A percentile compares a stretch with the other conserved stretches of the same genome.
phyloP scores from a whole-genome alignment of 2,797 vertebrate species.

The Remorina albescens region DNA sequence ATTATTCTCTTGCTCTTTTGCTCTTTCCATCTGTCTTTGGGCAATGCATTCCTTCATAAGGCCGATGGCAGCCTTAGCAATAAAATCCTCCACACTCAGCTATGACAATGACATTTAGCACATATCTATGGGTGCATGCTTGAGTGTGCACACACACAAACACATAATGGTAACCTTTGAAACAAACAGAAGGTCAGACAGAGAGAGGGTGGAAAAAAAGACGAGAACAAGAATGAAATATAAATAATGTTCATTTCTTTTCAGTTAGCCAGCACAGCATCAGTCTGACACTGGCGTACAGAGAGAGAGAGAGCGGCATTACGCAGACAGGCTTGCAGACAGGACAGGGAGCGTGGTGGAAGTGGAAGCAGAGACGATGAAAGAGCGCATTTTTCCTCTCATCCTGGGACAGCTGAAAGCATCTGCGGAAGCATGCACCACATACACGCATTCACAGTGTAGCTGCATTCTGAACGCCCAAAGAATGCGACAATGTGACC shows the following conservation, averaged over 20 bases:
- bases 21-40: constrained; percentile 44
- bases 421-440: constrained; percentile 50
- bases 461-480: constrained; percentile 34
- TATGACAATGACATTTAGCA: constrained; percentile 80
- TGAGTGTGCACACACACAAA: constrained; percentile 24
- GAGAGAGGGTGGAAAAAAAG: constrained; percentile 47
- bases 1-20: constrained; percentile 21
- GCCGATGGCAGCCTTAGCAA: constrained; percentile 18
- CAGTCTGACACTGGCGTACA: constrained; percentile 10
- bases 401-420: constrained; percentile 67
- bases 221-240: constrained; percentile 50
- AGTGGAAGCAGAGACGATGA: constrained; percentile 67
- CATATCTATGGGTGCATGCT: constrained; percentile 36
- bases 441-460: constrained; percentile 35
- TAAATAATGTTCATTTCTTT: constrained; percentile 56
- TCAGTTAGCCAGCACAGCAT: constrained; percentile 29
- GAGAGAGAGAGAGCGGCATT: constrained; percentile 24
- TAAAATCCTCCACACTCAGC: constrained; percentile 75
- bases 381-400: constrained; percentile 76
- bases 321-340: constrained; percentile 39
- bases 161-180: constrained; percentile 62
- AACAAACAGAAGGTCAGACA: constrained; percentile 66
- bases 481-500: constrained; percentile 60
- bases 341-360: constrained; percentile 48
- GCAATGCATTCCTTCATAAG: constrained; percentile 62